phyloP scores from a whole-genome alignment of 2,113 vertebrate species.

The Apaloderma vittatum region DNA sequence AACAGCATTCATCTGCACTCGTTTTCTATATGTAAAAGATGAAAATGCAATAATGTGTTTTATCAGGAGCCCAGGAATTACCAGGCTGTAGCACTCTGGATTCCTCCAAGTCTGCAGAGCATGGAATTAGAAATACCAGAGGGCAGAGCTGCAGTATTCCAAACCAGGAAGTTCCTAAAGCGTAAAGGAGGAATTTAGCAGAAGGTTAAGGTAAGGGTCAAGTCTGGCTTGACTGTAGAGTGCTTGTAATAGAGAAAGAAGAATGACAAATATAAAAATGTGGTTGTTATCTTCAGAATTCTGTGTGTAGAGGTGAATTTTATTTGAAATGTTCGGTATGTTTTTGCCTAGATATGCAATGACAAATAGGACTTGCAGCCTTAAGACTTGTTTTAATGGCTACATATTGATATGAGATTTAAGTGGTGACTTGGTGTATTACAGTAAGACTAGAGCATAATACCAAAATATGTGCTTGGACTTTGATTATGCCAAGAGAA shows the following conservation, averaged over 20 bases:
- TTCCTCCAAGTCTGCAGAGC: background rate
- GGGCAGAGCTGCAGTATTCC: background rate
- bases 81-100: background rate
- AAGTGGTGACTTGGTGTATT: background rate
- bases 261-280: background rate
- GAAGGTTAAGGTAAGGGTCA: background rate
- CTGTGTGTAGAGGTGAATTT: background rate
- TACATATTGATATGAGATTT: background rate
- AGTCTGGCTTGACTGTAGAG: background rate
- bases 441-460: background rate
- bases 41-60: background rate
- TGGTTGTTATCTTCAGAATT: background rate
- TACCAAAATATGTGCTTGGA: background rate
- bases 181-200: background rate
- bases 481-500: background rate
- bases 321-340: background rate
- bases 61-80: background rate
- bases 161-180: background rate
- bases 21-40: background rate
- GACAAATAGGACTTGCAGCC: background rate
- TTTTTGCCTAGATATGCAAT: background rate
- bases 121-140: background rate
- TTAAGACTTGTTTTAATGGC: background rate
- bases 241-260: background rate
- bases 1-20: background rate